These are phyloP conservation scores for Pachyseris speciosa DNA, from an alignment of 64 coral and sea anemone genomes.

Conservation along the genomic window DNA sequence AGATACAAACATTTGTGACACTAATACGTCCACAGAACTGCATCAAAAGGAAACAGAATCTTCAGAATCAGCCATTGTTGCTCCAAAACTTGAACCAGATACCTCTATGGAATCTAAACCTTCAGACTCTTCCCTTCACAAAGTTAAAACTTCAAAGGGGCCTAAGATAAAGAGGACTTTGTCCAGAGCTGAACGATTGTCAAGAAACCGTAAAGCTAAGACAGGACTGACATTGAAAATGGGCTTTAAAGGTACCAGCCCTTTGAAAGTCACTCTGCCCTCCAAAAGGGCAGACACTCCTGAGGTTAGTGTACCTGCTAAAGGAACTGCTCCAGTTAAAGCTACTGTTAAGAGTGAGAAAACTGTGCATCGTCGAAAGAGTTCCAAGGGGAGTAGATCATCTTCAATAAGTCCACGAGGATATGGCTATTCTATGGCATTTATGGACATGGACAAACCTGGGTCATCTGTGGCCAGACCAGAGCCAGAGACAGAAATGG, in stretches of 20 bases:
- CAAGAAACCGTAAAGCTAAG: constrained; percentile 1
- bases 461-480: not conserved
- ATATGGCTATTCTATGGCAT: constrained; percentile 95
- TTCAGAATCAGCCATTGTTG: not conserved
- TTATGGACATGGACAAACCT: constrained; percentile 81
- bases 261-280: not conserved
- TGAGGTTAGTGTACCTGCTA: not conserved
- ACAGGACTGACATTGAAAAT: constrained; percentile 9
- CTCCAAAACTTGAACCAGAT: not conserved
- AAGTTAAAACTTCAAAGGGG: constrained; percentile 20
- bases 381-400: constrained; percentile 44
- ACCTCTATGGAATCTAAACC: not conserved
- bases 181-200: constrained; percentile 30
- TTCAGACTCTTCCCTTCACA: not conserved
- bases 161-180: constrained; percentile 43
- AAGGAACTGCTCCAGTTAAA: not conserved
- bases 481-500: not conserved
- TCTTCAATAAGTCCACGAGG: constrained; percentile 82
- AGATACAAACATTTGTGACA: not conserved
- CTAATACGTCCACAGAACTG: not conserved
- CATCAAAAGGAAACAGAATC: not conserved
- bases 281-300: not conserved
- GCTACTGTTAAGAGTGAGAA: constrained; percentile 8
- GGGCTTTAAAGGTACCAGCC: not conserved
- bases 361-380: constrained; percentile 45